These are phyloP conservation scores for Kradibia gibbosae DNA, from an alignment of 1,140 invertebrate genomes.

Conservation along the genomic window DNA sequence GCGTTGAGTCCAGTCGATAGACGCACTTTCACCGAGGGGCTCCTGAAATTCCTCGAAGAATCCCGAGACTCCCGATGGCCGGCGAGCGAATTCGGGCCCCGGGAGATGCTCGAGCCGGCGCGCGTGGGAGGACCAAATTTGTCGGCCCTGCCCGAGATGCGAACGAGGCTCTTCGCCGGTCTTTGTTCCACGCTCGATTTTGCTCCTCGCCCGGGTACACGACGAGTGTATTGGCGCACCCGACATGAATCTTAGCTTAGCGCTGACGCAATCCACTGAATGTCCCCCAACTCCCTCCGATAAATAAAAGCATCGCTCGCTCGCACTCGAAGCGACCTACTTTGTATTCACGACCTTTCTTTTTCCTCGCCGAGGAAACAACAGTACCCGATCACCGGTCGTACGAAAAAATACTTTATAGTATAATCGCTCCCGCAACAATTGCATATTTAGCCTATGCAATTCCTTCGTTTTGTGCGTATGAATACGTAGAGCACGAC, in stretches of 20 bases:
- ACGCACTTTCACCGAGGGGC: conserved; percentile 30
- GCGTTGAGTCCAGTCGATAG: conserved; percentile 18
- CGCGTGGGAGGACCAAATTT: background rate
- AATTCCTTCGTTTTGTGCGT: background rate
- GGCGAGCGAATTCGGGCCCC: too few species aligned
- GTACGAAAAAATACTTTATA: background rate
- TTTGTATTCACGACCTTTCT: background rate
- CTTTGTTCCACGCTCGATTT: background rate
- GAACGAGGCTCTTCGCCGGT: background rate
- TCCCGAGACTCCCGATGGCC: background rate
- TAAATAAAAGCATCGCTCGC: background rate
- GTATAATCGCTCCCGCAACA: background rate
- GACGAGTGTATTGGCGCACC: background rate
- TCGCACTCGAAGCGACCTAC: background rate
- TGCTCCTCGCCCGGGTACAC: background rate
- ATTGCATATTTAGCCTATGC: background rate
- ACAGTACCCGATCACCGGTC: background rate
- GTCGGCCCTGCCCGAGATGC: background rate
- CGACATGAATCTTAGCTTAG: background rate
- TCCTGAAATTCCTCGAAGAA: background rate
- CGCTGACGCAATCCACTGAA: background rate
- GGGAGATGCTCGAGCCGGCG: too few species aligned
- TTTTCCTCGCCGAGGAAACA: too few species aligned
- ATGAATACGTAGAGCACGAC: background rate
- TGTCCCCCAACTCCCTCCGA: background rate